Evolutionary conservation across 35 echinoderm and acorn worm species (phyloP).

Genomic region (Anneissia japonica): DNA sequence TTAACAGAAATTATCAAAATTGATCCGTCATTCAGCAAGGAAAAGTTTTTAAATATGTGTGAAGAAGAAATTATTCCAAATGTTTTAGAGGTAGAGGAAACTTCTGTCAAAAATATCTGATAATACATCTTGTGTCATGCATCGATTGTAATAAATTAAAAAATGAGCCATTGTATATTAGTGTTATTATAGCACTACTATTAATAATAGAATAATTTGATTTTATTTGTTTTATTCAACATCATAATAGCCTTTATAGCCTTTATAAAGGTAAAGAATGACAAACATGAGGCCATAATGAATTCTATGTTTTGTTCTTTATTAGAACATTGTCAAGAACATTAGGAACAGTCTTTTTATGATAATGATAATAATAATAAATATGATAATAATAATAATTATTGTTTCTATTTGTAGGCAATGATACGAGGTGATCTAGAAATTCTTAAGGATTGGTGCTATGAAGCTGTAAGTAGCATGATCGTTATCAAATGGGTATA

Average conservation of each 20-base stretch:
- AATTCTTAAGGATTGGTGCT: constrained; percentile 99
- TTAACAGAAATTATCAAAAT: constrained; percentile 93
- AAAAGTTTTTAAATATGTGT: constrained; percentile 80
- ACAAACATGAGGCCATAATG: too few species aligned
- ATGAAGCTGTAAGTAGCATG: constrained; percentile 98
- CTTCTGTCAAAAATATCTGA: neutral
- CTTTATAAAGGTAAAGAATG: too few species aligned
- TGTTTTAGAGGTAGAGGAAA: constrained; percentile 67
- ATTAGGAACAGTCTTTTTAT: neutral
- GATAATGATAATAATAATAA: neutral
- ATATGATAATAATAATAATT: neutral
- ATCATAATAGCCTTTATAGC: too few species aligned
- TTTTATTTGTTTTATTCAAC: too few species aligned
- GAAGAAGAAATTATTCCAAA: constrained; percentile 98
- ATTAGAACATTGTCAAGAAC: too few species aligned
- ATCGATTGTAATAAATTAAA: too few species aligned
- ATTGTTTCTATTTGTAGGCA: constrained; percentile 58
- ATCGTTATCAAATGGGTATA: too few species aligned
- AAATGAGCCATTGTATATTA: too few species aligned
- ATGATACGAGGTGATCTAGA: constrained; percentile 96
- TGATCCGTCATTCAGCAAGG: constrained; percentile 87
- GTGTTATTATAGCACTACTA: too few species aligned
- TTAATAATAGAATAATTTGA: too few species aligned
- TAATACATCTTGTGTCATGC: too few species aligned
- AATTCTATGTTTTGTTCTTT: too few species aligned